A percentile compares a stretch with the other conserved stretches of the same genome.
These are phyloP conservation scores for Amblyjoppa proteus DNA, from an alignment of 2,888 invertebrate species.

Conservation along the genomic window DNA sequence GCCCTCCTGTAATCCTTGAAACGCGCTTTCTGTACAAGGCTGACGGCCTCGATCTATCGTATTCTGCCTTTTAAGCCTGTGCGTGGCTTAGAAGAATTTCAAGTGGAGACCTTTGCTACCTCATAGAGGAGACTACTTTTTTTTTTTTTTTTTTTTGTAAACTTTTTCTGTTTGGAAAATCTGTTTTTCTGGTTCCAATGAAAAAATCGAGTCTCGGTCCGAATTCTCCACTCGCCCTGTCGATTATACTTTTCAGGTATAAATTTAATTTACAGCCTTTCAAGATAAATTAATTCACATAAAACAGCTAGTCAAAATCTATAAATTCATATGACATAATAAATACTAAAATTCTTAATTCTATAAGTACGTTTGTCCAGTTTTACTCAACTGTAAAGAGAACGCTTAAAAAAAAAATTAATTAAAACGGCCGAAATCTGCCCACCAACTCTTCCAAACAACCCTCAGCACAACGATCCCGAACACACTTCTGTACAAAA, in stretches of 20 bases:
- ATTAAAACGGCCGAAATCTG: no score
- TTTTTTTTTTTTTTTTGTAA: neutral
- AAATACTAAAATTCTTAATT: no score
- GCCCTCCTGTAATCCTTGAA: slow-evolving; percentile 32
- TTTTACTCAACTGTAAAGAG: no score
- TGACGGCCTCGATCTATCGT: slow-evolving; percentile 8
- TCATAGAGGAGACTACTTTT: no score
- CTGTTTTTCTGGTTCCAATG: neutral
- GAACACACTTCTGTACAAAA: neutral
- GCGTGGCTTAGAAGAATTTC: slow-evolving; percentile 13
- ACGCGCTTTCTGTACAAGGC: slow-evolving; percentile 18
- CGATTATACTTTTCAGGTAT: neutral
- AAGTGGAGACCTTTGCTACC: neutral
- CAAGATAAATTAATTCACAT: no score
- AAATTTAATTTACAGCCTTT: no score
- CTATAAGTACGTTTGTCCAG: no score
- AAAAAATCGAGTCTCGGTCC: neutral
- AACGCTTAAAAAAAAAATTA: no score
- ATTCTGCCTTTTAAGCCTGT: slow-evolving; percentile 1
- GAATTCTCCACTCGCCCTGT: neutral
- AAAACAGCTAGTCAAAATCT: no score
- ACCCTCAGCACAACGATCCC: no score
- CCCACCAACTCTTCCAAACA: no score
- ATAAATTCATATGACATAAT: no score
- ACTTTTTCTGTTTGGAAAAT: neutral